phyloP scores from a whole-genome alignment of 2,888 invertebrate species.

The Nomada goodeniana region DNA sequence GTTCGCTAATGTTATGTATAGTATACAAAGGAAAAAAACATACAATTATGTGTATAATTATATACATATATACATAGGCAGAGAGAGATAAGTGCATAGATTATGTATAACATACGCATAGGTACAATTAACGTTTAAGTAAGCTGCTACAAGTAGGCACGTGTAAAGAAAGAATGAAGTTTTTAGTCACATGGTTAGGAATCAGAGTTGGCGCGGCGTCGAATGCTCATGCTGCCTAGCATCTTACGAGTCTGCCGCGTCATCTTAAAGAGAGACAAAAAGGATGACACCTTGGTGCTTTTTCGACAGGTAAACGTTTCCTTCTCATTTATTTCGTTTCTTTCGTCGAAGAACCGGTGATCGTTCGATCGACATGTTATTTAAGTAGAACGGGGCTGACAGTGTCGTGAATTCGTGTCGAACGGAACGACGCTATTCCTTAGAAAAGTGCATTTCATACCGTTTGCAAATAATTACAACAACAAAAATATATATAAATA shows the following conservation, averaged over 20 bases:
- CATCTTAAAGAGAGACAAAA: conserved; percentile 30
- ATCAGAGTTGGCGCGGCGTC: conserved; percentile 14
- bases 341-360: conserved; percentile 33
- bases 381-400: conserved; percentile 46
- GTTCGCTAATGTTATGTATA: conserved; percentile 72
- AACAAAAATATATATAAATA: too few relatives aligned
- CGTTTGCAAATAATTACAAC: not conserved
- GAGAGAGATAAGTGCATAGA: conserved; percentile 45
- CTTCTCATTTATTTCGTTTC: conserved; percentile 41
- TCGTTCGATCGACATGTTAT: conserved; percentile 60
- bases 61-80: conserved; percentile 43
- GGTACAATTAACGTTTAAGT: conserved; percentile 61
- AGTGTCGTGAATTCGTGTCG: conserved; percentile 46
- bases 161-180: conserved; percentile 27
- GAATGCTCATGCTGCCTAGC: conserved; percentile 46
- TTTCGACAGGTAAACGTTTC: conserved; percentile 59
- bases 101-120: conserved; percentile 63
- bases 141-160: conserved; percentile 55
- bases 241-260: conserved; percentile 45
- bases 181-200: conserved; percentile 55
- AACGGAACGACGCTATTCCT: not conserved
- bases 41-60: conserved; percentile 57
- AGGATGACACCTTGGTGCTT: conserved; percentile 62
- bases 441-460: conserved; percentile 8
- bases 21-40: conserved; percentile 55